Evolutionary conservation across 2,888 invertebrate genomes (phyloP).

Genomic region (Polydrusus pterygomalis): DNA sequence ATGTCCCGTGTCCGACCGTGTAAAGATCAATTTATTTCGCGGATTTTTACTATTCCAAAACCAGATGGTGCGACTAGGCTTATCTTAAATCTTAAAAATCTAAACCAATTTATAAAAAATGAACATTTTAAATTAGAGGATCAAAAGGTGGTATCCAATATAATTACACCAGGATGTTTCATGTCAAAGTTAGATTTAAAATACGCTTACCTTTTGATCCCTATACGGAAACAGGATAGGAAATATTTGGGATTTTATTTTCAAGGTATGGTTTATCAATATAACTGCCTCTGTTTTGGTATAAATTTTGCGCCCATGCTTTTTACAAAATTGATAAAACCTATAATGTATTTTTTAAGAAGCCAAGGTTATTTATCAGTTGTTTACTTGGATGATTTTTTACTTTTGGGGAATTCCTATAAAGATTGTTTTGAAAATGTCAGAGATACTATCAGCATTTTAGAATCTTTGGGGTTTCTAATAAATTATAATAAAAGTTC

Average conservation of each 20-base stretch:
- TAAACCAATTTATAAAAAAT: conserved; percentile 55
- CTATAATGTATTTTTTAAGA: neutral
- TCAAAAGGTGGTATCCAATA: conserved; percentile 50
- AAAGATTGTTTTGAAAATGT: neutral
- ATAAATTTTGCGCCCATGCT: conserved; percentile 45
- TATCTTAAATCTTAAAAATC: conserved; percentile 49
- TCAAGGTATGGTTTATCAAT: conserved; percentile 55
- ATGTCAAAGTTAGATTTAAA: conserved; percentile 52
- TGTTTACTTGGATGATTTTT: conserved; percentile 57
- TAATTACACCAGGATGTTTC: conserved; percentile 52
- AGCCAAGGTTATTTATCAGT: conserved; percentile 42
- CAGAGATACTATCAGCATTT: neutral
- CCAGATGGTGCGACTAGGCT: conserved; percentile 25
- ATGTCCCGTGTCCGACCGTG: conserved; percentile 27
- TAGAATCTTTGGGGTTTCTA: neutral
- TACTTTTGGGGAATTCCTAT: neutral
- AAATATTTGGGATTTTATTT: conserved; percentile 60
- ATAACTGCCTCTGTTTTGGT: conserved; percentile 47
- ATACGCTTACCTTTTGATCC: conserved; percentile 55
- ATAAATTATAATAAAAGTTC: conserved; percentile 1
- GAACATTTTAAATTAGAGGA: conserved; percentile 62
- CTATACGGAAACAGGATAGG: conserved; percentile 46
- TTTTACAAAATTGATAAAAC: conserved; percentile 58
- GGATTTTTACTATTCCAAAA: conserved; percentile 43
- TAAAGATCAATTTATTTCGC: conserved; percentile 47